Conservation (phyloP, 2,888 invertebrate species). For the Kuschelorhynchus macadamiae region DNA sequence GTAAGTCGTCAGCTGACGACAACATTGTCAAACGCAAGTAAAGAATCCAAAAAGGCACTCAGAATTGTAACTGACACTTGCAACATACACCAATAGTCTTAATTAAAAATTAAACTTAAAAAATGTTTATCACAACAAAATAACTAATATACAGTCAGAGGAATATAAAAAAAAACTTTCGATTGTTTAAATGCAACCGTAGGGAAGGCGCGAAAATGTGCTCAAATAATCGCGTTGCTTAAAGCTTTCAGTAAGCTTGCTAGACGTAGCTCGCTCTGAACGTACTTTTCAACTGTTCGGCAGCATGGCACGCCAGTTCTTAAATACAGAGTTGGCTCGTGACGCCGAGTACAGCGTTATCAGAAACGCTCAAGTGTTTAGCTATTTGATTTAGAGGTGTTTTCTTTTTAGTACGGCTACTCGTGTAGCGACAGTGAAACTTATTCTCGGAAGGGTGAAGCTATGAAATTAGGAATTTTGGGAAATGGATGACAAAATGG, state of each 20-base stretch:
- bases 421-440: background rate
- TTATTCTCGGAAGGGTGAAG: background rate
- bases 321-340: slow-evolving; percentile 41
- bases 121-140: background rate
- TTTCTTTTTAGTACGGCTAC: slow-evolving; percentile 22
- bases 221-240: slow-evolving; percentile 14
- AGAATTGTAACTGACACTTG: slow-evolving; percentile 9
- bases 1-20: slow-evolving; percentile 59
- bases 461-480: background rate
- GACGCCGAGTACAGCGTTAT: slow-evolving; percentile 41
- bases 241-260: slow-evolving; percentile 32
- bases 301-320: slow-evolving; percentile 27
- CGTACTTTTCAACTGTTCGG: slow-evolving; percentile 30
- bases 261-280: slow-evolving; percentile 39
- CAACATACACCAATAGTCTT: slow-evolving; percentile 12
- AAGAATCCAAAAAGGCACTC: slow-evolving; percentile 36
- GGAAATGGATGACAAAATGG: background rate
- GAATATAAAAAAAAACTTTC: background rate
- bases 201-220: slow-evolving; percentile 24
- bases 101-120: background rate
- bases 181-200: background rate
- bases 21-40: slow-evolving; percentile 57
- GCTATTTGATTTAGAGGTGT: slow-evolving; percentile 21
- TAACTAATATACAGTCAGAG: background rate
- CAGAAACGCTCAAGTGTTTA: slow-evolving; percentile 36